These are phyloP conservation scores for Metacarcinus magister DNA, from an alignment of 2,888 invertebrate genomes.

Conservation along the genomic window DNA sequence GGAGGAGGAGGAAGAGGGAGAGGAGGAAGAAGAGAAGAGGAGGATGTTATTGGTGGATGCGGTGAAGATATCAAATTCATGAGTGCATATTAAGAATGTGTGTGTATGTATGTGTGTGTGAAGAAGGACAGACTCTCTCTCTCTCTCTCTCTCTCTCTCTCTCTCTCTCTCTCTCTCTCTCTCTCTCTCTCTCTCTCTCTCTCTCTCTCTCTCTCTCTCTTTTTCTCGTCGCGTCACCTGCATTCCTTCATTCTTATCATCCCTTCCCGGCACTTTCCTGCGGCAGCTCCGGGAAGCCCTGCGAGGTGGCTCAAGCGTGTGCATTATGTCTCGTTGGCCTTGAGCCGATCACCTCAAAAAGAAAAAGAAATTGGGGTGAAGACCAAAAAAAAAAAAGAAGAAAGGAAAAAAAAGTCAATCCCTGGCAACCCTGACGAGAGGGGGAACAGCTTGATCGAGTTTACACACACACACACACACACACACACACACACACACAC, in stretches of 20 bases:
- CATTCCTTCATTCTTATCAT: slow-evolving; percentile 27
- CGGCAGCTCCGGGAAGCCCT: neutral
- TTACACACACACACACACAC: no score
- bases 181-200: slow-evolving; percentile 38
- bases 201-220: slow-evolving; percentile 39
- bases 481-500: no score
- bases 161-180: slow-evolving; percentile 50
- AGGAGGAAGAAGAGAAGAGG: neutral
- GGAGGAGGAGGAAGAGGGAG: neutral
- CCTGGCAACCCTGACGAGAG: no score
- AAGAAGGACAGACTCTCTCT: neutral
- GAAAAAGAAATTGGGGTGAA: neutral
- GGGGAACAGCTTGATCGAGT: no score
- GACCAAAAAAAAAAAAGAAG: neutral
- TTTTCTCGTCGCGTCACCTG: neutral
- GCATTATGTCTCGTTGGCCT: slow-evolving; percentile 19
- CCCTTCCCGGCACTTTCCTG: slow-evolving; percentile 21
- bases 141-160: slow-evolving; percentile 35
- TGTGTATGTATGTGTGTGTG: slow-evolving; percentile 42
- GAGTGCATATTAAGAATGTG: neutral
- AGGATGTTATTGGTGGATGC: neutral
- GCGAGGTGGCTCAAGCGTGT: neutral
- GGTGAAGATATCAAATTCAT: neutral
- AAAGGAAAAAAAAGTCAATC: neutral
- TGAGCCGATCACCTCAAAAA: neutral